phyloP scores from a whole-genome alignment of 2,797 vertebrate species.

The Loriculus beryllinus region DNA sequence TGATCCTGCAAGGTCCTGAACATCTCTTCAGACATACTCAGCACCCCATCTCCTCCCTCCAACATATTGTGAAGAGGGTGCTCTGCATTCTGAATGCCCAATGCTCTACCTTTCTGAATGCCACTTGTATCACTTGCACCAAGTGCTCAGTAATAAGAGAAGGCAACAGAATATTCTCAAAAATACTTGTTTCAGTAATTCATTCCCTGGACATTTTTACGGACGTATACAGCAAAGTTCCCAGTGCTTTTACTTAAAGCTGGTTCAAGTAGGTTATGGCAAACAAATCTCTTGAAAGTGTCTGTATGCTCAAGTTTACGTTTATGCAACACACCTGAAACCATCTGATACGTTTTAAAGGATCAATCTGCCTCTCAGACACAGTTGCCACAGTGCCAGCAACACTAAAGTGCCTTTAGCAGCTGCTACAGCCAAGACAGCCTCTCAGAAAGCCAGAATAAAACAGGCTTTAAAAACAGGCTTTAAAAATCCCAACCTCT shows the following conservation, averaged over 20 bases:
- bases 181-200: background rate
- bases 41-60: background rate
- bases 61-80: background rate
- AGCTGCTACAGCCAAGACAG: background rate
- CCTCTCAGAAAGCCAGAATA: background rate
- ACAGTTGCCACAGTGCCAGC: background rate
- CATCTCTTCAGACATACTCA: background rate
- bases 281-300: background rate
- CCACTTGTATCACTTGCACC: background rate
- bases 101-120: fast-evolving
- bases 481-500: background rate
- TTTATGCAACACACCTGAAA: background rate
- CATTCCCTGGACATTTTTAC: background rate
- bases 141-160: background rate
- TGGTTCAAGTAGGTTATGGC: fast-evolving
- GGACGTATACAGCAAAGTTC: background rate
- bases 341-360: background rate
- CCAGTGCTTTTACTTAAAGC: background rate
- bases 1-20: background rate
- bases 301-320: background rate
- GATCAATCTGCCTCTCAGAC: background rate
- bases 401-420: background rate
- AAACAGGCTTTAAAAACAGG: background rate
- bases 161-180: background rate
- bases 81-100: background rate